phyloP scores from a whole-genome alignment of 2,888 invertebrate species.

The Hipparchia sbordonii region DNA sequence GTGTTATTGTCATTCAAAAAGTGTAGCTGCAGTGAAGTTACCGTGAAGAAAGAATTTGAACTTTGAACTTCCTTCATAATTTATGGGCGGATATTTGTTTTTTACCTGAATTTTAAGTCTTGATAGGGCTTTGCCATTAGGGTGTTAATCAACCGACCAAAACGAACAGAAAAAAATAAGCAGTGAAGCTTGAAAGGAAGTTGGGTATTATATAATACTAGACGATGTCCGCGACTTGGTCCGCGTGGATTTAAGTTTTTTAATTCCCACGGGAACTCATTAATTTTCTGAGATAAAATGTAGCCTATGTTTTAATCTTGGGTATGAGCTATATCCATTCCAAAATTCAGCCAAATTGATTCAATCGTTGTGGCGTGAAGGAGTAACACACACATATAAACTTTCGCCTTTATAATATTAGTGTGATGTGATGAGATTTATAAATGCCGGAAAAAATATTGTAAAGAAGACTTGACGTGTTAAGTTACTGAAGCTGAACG shows the following conservation, averaged over 20 bases:
- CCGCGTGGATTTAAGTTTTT: too few species aligned
- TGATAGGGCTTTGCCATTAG: neutral
- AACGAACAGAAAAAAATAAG: neutral
- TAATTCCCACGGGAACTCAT: too few species aligned
- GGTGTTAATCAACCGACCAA: neutral
- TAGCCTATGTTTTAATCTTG: too few species aligned
- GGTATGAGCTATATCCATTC: too few species aligned
- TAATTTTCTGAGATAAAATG: too few species aligned
- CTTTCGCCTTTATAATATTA: too few species aligned
- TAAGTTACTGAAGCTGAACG: slow-evolving; percentile 6
- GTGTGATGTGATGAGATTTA: neutral
- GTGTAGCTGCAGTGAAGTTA: too few species aligned
- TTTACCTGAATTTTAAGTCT: neutral
- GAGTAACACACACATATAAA: too few species aligned
- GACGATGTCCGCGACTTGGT: too few species aligned
- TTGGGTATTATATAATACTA: neutral
- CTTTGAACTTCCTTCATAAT: neutral
- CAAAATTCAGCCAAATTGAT: too few species aligned
- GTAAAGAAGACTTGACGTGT: neutral
- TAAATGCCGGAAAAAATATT: neutral
- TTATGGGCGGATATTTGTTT: neutral
- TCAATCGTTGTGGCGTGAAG: too few species aligned
- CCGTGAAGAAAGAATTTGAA: neutral
- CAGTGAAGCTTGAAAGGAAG: slow-evolving; percentile 1
- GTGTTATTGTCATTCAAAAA: too few species aligned